These are phyloP conservation scores for Mormyrus lacerda DNA, from an alignment of 2,113 vertebrate genomes.

Conservation along the genomic window DNA sequence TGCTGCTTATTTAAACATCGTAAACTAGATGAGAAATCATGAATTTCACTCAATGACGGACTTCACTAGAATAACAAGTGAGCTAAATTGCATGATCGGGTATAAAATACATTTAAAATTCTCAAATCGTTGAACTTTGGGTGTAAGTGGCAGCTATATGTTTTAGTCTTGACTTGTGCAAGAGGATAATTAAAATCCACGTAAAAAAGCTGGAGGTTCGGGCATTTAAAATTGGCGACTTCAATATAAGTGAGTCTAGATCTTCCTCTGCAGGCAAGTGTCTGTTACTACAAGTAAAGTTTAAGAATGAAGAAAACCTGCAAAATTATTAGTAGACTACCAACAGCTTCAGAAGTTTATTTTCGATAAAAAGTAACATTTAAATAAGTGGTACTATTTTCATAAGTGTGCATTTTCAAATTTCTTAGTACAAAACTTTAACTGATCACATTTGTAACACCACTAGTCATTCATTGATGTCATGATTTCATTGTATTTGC, in stretches of 20 bases:
- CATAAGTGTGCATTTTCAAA: too few relatives aligned
- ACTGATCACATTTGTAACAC: too few relatives aligned
- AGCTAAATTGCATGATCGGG: neutral
- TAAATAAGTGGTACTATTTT: too few relatives aligned
- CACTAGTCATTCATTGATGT: too few relatives aligned
- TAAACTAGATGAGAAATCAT: neutral
- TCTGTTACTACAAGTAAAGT: neutral
- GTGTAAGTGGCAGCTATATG: neutral
- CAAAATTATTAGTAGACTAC: neutral
- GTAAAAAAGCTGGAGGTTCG: neutral
- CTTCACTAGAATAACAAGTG: neutral
- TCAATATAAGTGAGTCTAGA: neutral
- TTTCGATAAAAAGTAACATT: neutral
- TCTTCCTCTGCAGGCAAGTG: neutral
- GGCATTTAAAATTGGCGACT: neutral
- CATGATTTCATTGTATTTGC: too few relatives aligned
- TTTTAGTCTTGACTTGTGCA: neutral
- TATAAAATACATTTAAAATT: neutral
- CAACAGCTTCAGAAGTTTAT: neutral
- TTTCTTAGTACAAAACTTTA: too few relatives aligned
- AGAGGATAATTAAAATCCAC: neutral
- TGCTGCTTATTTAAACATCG: neutral
- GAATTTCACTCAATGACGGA: neutral
- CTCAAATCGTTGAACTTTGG: neutral
- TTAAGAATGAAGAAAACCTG: neutral